Evolutionary conservation across 2,113 vertebrate species (phyloP).

Genomic region (Corapipo altera): DNA sequence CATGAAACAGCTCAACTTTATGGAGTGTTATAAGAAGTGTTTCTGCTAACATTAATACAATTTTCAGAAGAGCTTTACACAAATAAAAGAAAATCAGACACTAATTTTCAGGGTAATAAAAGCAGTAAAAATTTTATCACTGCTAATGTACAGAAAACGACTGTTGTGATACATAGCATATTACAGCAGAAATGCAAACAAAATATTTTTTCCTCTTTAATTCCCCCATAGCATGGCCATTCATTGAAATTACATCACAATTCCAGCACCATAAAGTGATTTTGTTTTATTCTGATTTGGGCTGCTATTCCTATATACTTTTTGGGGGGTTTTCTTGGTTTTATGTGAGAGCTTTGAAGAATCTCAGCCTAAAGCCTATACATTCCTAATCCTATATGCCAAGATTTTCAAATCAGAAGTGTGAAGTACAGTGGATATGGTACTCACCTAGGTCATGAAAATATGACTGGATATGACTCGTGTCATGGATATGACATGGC

Average conservation of each 20-base stretch:
- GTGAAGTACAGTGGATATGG: neutral
- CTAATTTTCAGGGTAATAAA: conserved; percentile 28
- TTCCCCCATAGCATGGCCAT: neutral
- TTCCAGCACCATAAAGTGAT: neutral
- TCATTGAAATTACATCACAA: neutral
- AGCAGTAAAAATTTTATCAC: neutral
- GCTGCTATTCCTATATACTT: neutral
- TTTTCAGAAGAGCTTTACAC: conserved; percentile 7
- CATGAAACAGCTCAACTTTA: neutral
- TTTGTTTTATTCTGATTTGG: neutral
- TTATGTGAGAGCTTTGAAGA: neutral
- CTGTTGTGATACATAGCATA: neutral
- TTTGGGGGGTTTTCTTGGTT: neutral
- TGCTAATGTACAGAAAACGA: neutral
- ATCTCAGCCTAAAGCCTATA: neutral
- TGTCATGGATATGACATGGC: neutral
- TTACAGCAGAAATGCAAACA: neutral
- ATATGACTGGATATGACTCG: neutral
- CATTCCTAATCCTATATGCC: neutral
- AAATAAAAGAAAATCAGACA: neutral
- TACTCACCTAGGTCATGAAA: neutral
- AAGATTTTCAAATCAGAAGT: neutral
- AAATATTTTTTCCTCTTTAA: neutral
- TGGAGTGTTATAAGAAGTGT: neutral
- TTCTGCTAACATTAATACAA: neutral